Evolutionary conservation across 2,797 vertebrate species (phyloP).

Genomic region (Lithobates pipiens): DNA sequence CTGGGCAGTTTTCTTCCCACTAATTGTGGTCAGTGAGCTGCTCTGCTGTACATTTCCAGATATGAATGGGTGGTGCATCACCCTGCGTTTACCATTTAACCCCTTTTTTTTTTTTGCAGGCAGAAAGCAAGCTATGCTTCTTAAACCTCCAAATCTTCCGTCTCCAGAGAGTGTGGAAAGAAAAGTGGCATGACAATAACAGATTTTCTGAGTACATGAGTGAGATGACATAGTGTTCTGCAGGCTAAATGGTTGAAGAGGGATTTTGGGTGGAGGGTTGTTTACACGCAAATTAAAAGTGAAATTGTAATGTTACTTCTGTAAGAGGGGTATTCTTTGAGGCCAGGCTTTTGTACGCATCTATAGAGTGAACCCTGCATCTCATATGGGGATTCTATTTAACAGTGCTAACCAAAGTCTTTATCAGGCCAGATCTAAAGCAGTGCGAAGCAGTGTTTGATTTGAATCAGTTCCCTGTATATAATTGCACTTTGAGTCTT

Average conservation of each 20-base stretch:
- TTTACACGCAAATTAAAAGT: constrained; percentile 84
- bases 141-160: constrained; percentile 26
- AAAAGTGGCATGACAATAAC: constrained; percentile 58
- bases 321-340: constrained; percentile 82
- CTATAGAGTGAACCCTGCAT: constrained; percentile 86
- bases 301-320: constrained; percentile 86
- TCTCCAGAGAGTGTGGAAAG: background rate
- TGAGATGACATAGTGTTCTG: constrained; percentile 72
- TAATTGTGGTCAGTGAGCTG: constrained; percentile 34
- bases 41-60: constrained; percentile 34
- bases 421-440: constrained; percentile 88
- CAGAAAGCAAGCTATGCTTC: background rate
- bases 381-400: constrained; percentile 87
- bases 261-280: constrained; percentile 83
- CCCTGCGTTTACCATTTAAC: constrained; percentile 31
- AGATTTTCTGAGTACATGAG: constrained; percentile 70
- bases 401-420: constrained; percentile 89
- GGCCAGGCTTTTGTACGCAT: constrained; percentile 85
- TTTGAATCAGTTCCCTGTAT: constrained; percentile 96
- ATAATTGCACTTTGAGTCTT: constrained; percentile 99
- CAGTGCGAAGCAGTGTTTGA: constrained; percentile 88
- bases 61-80: constrained; percentile 24
- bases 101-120: constrained; percentile 11
- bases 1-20: constrained; percentile 16
- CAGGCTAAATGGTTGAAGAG: constrained; percentile 75